Conservation (phyloP, 2,888 invertebrate species). For the Caenorhabditis sp. region DNA sequence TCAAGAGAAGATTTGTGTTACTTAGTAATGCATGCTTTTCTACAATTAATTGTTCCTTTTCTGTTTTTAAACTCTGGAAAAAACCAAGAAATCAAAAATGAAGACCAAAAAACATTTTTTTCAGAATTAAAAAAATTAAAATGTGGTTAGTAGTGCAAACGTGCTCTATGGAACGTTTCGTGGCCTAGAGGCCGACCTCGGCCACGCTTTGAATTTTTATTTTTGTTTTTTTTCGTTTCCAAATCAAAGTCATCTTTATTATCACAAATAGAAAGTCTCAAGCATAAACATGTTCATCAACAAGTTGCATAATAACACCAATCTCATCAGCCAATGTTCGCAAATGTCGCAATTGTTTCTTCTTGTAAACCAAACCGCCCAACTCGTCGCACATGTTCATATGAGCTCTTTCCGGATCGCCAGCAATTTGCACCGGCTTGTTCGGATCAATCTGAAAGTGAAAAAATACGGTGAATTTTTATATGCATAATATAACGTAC, state of each 20-base stretch:
- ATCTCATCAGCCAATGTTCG: conserved; percentile 36
- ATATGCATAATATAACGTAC: conserved; percentile 22
- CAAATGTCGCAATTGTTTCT: conserved; percentile 76
- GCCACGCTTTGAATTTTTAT: no score
- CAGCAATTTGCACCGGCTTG: conserved; percentile 65
- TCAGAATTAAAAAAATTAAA: neutral
- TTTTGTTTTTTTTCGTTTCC: no score
- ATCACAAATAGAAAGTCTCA: neutral
- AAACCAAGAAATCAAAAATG: no score
- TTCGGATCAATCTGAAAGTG: conserved; percentile 38
- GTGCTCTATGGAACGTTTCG: no score
- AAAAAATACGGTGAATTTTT: neutral
- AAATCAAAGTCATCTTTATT: no score
- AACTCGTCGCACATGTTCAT: conserved; percentile 62
- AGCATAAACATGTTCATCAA: conserved; percentile 13
- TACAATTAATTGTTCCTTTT: no score
- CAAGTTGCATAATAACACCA: conserved; percentile 35
- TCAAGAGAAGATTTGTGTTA: no score
- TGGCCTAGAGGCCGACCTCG: no score
- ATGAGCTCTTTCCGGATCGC: conserved; percentile 70
- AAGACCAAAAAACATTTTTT: neutral
- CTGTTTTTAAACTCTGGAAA: no score
- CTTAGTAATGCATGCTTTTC: no score
- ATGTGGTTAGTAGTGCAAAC: neutral
- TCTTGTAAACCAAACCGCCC: conserved; percentile 69